Base-by-base conservation (phyloP, 2,888 invertebrate species). In the Drosophila pegasa region DNA sequence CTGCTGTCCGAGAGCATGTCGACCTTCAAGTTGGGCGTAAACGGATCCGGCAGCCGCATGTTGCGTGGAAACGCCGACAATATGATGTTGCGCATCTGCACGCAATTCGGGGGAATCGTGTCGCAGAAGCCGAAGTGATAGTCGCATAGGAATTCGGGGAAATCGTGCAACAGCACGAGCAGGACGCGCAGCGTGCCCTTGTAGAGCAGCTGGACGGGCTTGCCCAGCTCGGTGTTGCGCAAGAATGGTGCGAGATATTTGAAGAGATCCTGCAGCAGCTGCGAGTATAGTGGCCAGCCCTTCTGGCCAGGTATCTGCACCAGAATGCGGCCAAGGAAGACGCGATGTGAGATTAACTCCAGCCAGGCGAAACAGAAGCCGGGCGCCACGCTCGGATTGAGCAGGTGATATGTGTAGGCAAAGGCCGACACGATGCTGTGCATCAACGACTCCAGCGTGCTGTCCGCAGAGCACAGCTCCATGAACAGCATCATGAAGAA, bases 91-190 rank as follows among this genome's bases (percentile, higher is more conserved):
- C 99, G 94, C 98, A 99, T 98, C 92, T 97, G 99, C 80, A 99
- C 98, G 93, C 99, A 99, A 92, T 99, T 99, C 4, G 99, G 98
- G 48, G 99, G 99, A 86, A 99, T 99, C 69, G 98, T 98, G 92
- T 99, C 99, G 92, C 99, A 99, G 93, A 99, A 98, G 45, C 98
- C 97, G 92, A 99, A 99, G 92, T 99, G 99, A 92, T 99, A 99
- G 92, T 99, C 99, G 92, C 99, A 99, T 54, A 99, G 94, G 92
- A 99, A 98, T 93, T 99, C 99, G 0, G 99, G 99, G 92, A 99
- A 99, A 92, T 99, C 99, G 91, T 99, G 99, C 12, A 99, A 94
- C 31, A 99, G 93, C 0, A 99, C 98, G 38, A 99, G 93, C 54
- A 99, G 93, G 9, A 99, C 98, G 72, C 99, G 95, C 47, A 99